Evolutionary conservation across 2,113 vertebrate species (phyloP), one percentile per base, ranked within the genome.

Genomic region (Aleadryas rufinucha): DNA sequence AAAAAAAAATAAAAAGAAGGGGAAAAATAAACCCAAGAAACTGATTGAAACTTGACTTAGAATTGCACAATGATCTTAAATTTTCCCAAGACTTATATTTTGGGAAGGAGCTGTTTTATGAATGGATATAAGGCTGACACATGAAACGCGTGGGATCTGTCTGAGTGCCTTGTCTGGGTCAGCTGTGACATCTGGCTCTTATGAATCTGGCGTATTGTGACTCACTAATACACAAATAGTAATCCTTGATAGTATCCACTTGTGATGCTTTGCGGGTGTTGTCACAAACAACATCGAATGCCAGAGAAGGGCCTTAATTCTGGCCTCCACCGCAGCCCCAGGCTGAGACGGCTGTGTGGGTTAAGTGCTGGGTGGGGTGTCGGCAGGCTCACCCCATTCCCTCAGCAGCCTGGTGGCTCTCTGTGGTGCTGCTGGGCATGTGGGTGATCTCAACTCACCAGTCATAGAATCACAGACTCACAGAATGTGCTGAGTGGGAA

Each of bases 141-240:
- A 98, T 84, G 90, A 97, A 98, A 97, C 60, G 93, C 95, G 93
- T 97, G 97, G 98, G 98, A 98, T 97, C 96, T 39, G 89, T 98
- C 97, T 97, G 97, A 98, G 96, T 95, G 97, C 96, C 96, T 98
- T 69, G 97, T 98, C 97, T 98, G 98, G 98, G 98, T 98, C 98
- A 98, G 91, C 97, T 97, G 97, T 97, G 98, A 98, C 98, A 98
- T 98, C 98, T 98, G 98, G 98, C 97, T 98, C 93, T 97, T 96
- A 96, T 95, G 98, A 98, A 98, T 98, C 97, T 98, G 96, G 98
- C 44, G 78, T 97, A 93, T 83, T 97, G 97, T 98, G 98, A 98
- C 97, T 98, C 98, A 98, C 75, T 71, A 96, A 96, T 96, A 98
- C 97, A 98, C 97, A 98, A 98, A 98, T 97, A 98, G 97, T 96